Evolutionary conservation across 23 tunicate genomes (phyloP), one percentile per base, ranked within the genome.

Genomic region (Ciona savignyi): DNA sequence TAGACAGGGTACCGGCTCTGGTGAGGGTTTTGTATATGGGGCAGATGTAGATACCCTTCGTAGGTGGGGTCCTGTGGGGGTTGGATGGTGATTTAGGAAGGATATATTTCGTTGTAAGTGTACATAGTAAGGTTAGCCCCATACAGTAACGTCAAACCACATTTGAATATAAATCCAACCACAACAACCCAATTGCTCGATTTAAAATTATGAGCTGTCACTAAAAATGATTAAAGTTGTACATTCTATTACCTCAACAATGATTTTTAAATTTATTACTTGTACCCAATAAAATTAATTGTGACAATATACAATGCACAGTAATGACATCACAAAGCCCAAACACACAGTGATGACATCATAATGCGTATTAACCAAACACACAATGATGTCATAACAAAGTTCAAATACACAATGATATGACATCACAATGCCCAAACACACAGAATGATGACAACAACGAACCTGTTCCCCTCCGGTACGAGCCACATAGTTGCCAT

Each of bases 401-500:
- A 42, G 9, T 15, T 6, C 56, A 15, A 42, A 6, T 6, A 42
- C 56, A 9, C 56, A 42, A 42, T 15, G 11, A 42, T 6, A 42
- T 9, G 9, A 42, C 56, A 42, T 15, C 56, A 42, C 9, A 15
- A 6, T 6, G 11, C 9, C 9, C 9, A 15, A 6, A 42, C 56
- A 42, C 56, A 42, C 9, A 42, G 56, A 9, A 42, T 9, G 56
- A 42, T n/a, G 15, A 63, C 22, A 22, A 63, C 24, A 35, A 2
- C 70, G 29, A 1, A 91, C 97, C 97, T 80, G 73, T 91, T 85
- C 33, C 93, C 97, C 11, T 62, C 90, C n/a, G 99, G 99, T 0
- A 95, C 77, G 15, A 95, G 72, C 95, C 96, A 90, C 99, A 95
- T 95, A 22, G 87, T 84, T 20, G 99, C 96, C 99, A 95, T 95